Conservation (phyloP, 2,888 invertebrate species). For the Tethea ocularis region DNA sequence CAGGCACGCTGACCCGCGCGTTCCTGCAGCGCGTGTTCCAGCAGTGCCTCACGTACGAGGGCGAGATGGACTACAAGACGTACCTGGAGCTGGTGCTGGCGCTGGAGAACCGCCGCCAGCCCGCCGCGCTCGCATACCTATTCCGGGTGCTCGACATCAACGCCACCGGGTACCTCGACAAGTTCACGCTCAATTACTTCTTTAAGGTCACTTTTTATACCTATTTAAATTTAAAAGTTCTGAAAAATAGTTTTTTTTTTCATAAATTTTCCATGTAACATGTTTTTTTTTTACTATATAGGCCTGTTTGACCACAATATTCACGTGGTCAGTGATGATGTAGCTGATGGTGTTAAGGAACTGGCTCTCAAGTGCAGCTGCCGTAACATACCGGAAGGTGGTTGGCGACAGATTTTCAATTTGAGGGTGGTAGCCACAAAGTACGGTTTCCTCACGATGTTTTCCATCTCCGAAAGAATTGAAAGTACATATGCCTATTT, state of each 20-base stretch:
- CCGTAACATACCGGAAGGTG: too few relatives aligned
- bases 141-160: slow-evolving; percentile 96
- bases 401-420: too few relatives aligned
- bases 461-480: too few relatives aligned
- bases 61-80: slow-evolving; percentile 98
- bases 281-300: neutral
- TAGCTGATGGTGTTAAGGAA: too few relatives aligned
- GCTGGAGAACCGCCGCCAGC: slow-evolving; percentile 95
- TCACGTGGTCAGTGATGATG: too few relatives aligned
- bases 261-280: too few relatives aligned
- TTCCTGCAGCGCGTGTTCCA: slow-evolving; percentile 97
- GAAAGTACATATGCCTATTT: too few relatives aligned
- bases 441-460: too few relatives aligned
- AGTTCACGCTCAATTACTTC: slow-evolving; percentile 96
- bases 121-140: slow-evolving; percentile 95
- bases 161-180: slow-evolving; percentile 93
- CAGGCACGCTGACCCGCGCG: slow-evolving; percentile 94
- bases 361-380: neutral
- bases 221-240: too few relatives aligned
- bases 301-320: too few relatives aligned
- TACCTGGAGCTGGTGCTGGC: slow-evolving; percentile 97
- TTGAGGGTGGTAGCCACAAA: too few relatives aligned
- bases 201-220: slow-evolving; percentile 86
- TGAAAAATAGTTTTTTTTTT: too few relatives aligned
- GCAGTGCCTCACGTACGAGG: slow-evolving; percentile 96